Conservation (phyloP, 2,797 vertebrate genomes). For the Danio albolineatus region DNA sequence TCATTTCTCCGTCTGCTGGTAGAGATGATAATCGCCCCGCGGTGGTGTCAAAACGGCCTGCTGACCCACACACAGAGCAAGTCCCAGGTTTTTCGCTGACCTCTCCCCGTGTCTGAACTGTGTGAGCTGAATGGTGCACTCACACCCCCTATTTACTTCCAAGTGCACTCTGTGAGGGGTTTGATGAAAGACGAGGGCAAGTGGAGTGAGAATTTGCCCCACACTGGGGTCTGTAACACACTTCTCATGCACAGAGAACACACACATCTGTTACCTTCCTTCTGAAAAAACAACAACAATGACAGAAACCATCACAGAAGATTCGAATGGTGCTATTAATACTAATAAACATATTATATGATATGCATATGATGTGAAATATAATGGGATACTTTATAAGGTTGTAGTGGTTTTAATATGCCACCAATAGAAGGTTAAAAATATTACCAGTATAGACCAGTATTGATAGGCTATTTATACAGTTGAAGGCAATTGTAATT, state of each 20-base stretch:
- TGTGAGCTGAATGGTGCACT: constrained; percentile 36
- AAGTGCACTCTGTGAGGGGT: neutral
- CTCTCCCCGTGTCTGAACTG: neutral
- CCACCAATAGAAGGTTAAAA: too few species aligned
- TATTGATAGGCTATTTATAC: too few species aligned
- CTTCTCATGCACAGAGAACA: constrained; percentile 22
- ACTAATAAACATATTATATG: too few species aligned
- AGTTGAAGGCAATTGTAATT: too few species aligned
- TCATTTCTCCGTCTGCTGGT: constrained; percentile 13
- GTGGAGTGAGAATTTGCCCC: constrained; percentile 50
- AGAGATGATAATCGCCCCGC: constrained; percentile 1
- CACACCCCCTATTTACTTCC: constrained; percentile 20
- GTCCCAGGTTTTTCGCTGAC: constrained; percentile 3
- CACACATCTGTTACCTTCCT: constrained; percentile 44
- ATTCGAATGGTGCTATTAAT: too few species aligned
- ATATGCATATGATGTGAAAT: too few species aligned
- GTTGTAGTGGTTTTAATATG: too few species aligned
- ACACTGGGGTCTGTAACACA: constrained; percentile 3
- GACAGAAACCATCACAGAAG: too few species aligned
- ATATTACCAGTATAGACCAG: too few species aligned
- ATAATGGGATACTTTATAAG: too few species aligned
- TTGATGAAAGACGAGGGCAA: constrained; percentile 44
- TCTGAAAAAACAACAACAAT: neutral
- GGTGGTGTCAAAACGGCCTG: constrained; percentile 11
- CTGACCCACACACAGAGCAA: neutral